A percentile compares a stretch with the other conserved stretches of the same genome.
phyloP scores from a whole-genome alignment of 2,113 vertebrate genomes.

The Percopsis transmontana region DNA sequence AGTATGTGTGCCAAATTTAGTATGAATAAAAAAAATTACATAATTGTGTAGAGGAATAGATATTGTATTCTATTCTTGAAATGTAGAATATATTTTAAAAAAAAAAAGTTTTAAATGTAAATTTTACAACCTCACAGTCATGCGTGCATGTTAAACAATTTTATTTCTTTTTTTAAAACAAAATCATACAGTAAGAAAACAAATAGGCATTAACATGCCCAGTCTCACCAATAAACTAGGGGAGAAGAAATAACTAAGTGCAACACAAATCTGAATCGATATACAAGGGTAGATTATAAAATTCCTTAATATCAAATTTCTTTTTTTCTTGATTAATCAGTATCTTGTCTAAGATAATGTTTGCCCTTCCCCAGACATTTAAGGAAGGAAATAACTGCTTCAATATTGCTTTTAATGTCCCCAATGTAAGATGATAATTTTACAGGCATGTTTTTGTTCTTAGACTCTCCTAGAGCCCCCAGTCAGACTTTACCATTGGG shows the following conservation, averaged over 20 bases:
- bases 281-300: slow-evolving; percentile 39
- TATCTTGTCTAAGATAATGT: slow-evolving; percentile 5
- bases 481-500: slow-evolving; percentile 27
- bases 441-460: slow-evolving; percentile 22
- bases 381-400: slow-evolving; percentile 17
- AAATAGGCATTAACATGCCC: slow-evolving; percentile 15
- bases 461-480: slow-evolving; percentile 32
- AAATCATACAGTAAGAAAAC: slow-evolving; percentile 37
- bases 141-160: slow-evolving; percentile 47
- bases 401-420: slow-evolving; percentile 36
- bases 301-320: slow-evolving; percentile 39
- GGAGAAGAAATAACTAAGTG: slow-evolving; percentile 44
- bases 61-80: neutral
- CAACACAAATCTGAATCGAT: slow-evolving; percentile 50
- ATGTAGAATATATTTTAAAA: neutral
- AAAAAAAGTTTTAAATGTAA: neutral
- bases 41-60: no score
- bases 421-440: slow-evolving; percentile 23
- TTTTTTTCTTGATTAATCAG: slow-evolving; percentile 12
- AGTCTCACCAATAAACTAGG: slow-evolving; percentile 13
- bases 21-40: no score
- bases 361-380: slow-evolving; percentile 7
- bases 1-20: neutral
- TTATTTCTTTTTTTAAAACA: slow-evolving; percentile 64
- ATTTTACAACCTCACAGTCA: neutral